Evolutionary conservation across 1,140 invertebrate species (phyloP).

Genomic region (Drosophila ogumai): DNA sequence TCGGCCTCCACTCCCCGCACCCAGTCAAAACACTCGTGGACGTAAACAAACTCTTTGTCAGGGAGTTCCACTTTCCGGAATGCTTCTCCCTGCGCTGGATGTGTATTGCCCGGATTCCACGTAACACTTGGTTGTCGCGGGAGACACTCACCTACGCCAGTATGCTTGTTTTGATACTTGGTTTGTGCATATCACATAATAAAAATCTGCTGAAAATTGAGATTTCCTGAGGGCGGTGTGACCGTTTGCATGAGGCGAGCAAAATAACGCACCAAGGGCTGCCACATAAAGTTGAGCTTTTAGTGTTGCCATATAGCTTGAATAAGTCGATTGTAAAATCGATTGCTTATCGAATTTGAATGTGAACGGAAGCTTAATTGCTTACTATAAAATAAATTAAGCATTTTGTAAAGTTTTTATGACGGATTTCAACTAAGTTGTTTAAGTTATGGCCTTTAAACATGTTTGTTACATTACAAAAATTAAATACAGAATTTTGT

Average conservation of each 20-base stretch:
- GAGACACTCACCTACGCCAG: slow-evolving; percentile 30
- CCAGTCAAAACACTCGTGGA: not conserved
- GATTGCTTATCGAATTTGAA: not conserved
- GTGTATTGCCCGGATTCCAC: not conserved
- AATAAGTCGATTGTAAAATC: not conserved
- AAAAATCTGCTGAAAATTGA: slow-evolving; percentile 23
- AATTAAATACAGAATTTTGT: too few species aligned
- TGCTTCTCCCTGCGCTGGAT: not conserved
- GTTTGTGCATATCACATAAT: slow-evolving; percentile 45
- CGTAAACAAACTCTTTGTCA: slow-evolving; percentile 36
- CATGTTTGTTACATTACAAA: not conserved
- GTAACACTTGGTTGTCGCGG: not conserved
- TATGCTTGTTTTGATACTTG: slow-evolving; percentile 21
- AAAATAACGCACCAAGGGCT: not conserved
- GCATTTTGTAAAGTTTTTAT: not conserved
- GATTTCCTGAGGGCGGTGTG: slow-evolving; percentile 18
- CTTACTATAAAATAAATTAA: too few species aligned
- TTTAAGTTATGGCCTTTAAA: too few species aligned
- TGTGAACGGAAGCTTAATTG: not conserved
- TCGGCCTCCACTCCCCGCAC: slow-evolving; percentile 4
- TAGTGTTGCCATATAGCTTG: not conserved
- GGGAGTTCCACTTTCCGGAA: slow-evolving; percentile 4
- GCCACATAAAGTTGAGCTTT: not conserved
- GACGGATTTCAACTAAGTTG: too few species aligned
- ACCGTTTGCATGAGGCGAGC: not conserved